Base-by-base conservation (phyloP, 2,797 vertebrate genomes). In the Gymnoscopelus microlampas region DNA sequence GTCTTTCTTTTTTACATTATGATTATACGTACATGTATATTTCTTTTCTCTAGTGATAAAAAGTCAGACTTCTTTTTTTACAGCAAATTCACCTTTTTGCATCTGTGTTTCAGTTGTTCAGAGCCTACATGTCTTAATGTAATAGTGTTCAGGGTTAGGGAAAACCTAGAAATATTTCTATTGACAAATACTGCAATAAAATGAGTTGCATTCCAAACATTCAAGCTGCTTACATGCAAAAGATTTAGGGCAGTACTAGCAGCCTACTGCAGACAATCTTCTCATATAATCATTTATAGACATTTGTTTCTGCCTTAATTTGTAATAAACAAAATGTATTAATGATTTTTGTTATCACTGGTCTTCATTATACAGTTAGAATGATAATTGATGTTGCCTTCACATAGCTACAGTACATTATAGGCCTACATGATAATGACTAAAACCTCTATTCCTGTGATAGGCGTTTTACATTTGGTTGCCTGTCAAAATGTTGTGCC, bases 311-410 rank as follows among this genome's bases (percentile, higher is more conserved):
- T 56, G 63, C 35, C 75, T 74, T 77, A 0, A 73, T 81, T 79
- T 82, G 78, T 69, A 90, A 92, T 90, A 92, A 91, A 89, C 54
- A 65, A 39, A 60, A 74, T 9, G 13, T 44, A 61, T 23, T 10
- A 66, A 76, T 60, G 53, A 39, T 70, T 63, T 19, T 69, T 74
- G 71, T 74, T 59, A 49, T 77, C 65, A 3, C 8, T 78, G 70
- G 63, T 79, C 55, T 60, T 73, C 13, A 60, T 56, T 60, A 24
- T 5, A 50, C 0, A 2, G 13, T 23, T 39, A 44, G 39, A 44
- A 44, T 44, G 35, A 8, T 19, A 19, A 19, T 1, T 19, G 19
- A 19, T 19, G 19, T 19, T 7, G 35, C 35, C 7, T 32, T 32
- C 29, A 35, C 5, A 5, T 10, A 44, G 26, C 26, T 29, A 3